Evolutionary conservation across 35 echinoderm and acorn worm genomes (phyloP), one percentile per base, ranked within the genome.

Genomic region (Amphiura filiformis): DNA sequence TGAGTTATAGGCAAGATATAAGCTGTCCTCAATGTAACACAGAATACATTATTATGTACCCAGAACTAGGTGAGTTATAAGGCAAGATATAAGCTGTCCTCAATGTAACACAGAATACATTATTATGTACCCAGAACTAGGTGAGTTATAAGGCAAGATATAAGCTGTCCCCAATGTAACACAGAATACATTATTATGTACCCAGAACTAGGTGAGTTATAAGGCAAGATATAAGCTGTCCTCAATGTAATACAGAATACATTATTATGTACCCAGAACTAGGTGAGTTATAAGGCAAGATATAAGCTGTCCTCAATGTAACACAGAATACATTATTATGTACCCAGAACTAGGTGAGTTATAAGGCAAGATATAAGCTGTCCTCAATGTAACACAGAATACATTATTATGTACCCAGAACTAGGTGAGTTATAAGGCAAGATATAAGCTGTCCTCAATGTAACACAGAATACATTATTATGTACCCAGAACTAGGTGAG

Each of bases 351-450:
- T 98, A 89, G 96, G 96, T 97, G 61, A 85, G 92, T 86, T n/a
- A n/a, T n/a, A n/a, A n/a, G n/a, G n/a, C n/a, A n/a, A n/a, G n/a
- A n/a, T n/a, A n/a, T n/a, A n/a, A n/a, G n/a, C 23, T 98, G 96
- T 44, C 96, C 96, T 35, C 96, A 98, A 56, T 47, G 96, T 47
- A 94, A 89, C 83, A 91, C 96, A 79, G 96, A 98, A 65, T 98
- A 98, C 56, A 86, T 89, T 26, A 98, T 98, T 17, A 88, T 80
- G 52, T 98, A 94, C 77, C 96, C 96, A 81, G 89, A 92, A 80
- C 84, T 98, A 89, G 96, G 96, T 97, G 61, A 85, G 92, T 86
- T n/a, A n/a, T n/a, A n/a, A n/a, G n/a, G n/a, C n/a, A n/a, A n/a
- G n/a, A n/a, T n/a, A n/a, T n/a, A n/a, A n/a, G n/a, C 23, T 98